phyloP scores from a whole-genome alignment of 2,888 invertebrate genomes.

The Meta bourneti region DNA sequence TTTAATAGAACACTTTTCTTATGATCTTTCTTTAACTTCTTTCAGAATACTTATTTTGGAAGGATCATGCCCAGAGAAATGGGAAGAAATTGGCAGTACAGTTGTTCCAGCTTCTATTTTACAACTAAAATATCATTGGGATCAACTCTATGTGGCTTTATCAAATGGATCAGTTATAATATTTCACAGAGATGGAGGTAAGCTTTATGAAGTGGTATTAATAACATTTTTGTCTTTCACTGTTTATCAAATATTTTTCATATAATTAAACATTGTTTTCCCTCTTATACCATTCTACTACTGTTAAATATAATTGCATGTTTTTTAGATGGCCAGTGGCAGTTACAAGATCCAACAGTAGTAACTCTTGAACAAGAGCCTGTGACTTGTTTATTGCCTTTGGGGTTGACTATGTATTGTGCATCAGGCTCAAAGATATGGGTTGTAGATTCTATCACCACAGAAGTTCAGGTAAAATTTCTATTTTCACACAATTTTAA shows the following conservation, averaged over 20 bases:
- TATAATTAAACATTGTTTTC: not conserved
- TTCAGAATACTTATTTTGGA: conserved; percentile 88
- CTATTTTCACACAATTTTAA: not conserved
- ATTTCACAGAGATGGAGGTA: conserved; percentile 84
- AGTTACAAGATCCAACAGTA: conserved; percentile 87
- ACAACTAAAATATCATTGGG: conserved; percentile 91
- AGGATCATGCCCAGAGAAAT: conserved; percentile 91
- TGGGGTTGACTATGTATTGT: conserved; percentile 91
- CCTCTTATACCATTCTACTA: not conserved
- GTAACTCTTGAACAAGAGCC: conserved; percentile 86
- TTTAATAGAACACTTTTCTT: no score
- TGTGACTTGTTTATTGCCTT: conserved; percentile 88
- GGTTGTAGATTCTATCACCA: conserved; percentile 78
- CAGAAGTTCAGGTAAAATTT: conserved; percentile 71
- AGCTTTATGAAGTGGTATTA: conserved; percentile 24
- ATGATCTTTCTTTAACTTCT: conserved; percentile 8
- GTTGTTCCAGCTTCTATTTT: conserved; percentile 83
- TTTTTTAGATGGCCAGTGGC: conserved; percentile 85
- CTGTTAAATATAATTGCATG: not conserved
- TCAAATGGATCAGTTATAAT: conserved; percentile 89
- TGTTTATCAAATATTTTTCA: not conserved
- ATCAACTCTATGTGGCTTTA: conserved; percentile 93
- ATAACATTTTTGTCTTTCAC: not conserved
- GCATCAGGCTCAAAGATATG: conserved; percentile 92
- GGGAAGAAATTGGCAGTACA: conserved; percentile 84